Evolutionary conservation across 2,797 vertebrate genomes (phyloP).

Genomic region (Lutjanus campechanus): DNA sequence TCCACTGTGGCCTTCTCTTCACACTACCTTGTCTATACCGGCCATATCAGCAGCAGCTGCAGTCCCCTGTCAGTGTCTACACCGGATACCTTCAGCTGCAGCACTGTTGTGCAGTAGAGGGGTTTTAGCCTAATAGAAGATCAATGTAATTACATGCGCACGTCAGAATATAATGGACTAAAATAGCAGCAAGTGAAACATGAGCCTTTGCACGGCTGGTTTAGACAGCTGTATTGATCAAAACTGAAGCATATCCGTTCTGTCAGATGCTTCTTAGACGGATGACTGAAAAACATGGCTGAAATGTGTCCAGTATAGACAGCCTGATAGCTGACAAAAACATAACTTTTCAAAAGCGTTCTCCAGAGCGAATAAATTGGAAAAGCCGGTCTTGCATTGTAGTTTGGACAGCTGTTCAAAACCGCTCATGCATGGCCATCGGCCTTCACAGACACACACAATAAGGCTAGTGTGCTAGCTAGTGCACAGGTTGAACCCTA

Average conservation of each 20-base stretch:
- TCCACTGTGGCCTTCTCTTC: background rate
- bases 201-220: background rate
- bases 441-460: background rate
- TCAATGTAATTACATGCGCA: background rate
- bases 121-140: background rate
- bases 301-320: background rate
- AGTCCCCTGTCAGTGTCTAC: background rate
- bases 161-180: background rate
- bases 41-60: background rate
- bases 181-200: background rate
- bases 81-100: slow-evolving; percentile 6
- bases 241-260: slow-evolving; percentile 1
- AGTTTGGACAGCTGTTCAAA: background rate
- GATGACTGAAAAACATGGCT: background rate
- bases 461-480: background rate
- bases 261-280: background rate
- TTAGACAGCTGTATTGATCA: slow-evolving; percentile 2
- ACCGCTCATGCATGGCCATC: no score
- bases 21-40: background rate
- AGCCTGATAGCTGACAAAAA: background rate
- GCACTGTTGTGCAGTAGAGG: background rate
- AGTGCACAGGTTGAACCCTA: background rate
- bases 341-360: background rate
- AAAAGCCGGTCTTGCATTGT: background rate
- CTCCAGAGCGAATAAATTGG: slow-evolving; percentile 1